Evolutionary conservation across 2,888 invertebrate genomes (phyloP), one percentile per base, ranked within the genome.

Genomic region (Himalopsyche tibetana): DNA sequence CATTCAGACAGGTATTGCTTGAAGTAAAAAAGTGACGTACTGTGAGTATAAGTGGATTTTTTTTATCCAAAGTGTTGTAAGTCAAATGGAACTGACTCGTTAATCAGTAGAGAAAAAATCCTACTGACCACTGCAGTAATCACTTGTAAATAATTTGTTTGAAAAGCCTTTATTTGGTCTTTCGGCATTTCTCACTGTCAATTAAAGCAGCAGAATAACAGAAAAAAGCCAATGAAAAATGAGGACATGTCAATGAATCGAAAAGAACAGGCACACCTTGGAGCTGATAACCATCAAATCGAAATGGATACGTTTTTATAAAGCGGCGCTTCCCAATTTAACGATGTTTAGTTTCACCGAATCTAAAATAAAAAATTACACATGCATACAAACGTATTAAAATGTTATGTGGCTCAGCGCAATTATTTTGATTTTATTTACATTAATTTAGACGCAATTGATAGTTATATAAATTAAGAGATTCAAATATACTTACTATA

Each of bases 161-260:
- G 74, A 38, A 74, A 74, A 74, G 74, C 74, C 74, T 74, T 38
- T 74, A 74, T 74, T 74, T 74, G 36, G 74, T 74, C 74, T 74
- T 74, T 74, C 74, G 74, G 74, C 82, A 85, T 85, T 85, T 69
- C 69, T 85, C 85, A 85, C 36, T 82, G 85, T 82, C 82, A 82
- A 85, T 82, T 82, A 84, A 82, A 79, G 85, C 69, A 55, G 69
- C n/a, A 17, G 55, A 82, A 55, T 38, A 38, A 55, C 17, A 82
- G 82, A 69, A 82, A 85, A 82, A 74, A 82, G 42, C 69, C 40
- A 40, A 82, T 85, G 85, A 85, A 82, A 82, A 85, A 85, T 85
- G 85, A 85, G 85, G 55, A 82, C 74, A 69, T 82, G 42, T 82
- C 84, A 55, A 45, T 69, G 84, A 84, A 79, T 45, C 55, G 28